Base-by-base conservation (phyloP, 35 echinoderm and acorn worm genomes). In the Apostichopus japonicus region DNA sequence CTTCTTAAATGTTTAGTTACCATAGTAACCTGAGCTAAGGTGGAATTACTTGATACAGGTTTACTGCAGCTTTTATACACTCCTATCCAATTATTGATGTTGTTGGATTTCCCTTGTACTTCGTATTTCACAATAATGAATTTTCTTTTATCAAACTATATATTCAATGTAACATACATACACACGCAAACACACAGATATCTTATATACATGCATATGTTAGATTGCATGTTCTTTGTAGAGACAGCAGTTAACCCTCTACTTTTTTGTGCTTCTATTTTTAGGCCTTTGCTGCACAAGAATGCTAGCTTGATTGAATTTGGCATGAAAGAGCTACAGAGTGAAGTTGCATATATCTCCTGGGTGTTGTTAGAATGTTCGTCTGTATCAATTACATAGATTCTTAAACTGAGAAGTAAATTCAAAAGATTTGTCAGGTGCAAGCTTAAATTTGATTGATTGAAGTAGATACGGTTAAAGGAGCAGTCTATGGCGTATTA, bases 341-440 rank as follows among this genome's bases (percentile, higher is more conserved):
- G 11, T 19, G 63, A 67, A 67, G 11, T 15, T 67, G 63, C 63
- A 15, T 19, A 67, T 67, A 67, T 67, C 63, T 67, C 63, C 63
- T 67, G 63, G 63, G 63, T 67, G 63, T 67, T 67, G 33, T 44
- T 44, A 44, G 33, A 44, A 67, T 19, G 63, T 67, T 67, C 63
- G 11, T 67, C 63, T 11, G 63, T 67, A 67, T 67, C 19, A 67
- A 67, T 67, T 67, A 67, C 63, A 19, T 67, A 67, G 11, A 67
- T 67, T 67, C 63, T 67, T 67, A 67, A 67, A 8, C 63, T 67
- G 19, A 19, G 63, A 67, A 67, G 19, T 19, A 11, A 67, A 15
- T 67, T 67, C 63, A 67, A 67, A 67, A 67, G 63, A 67, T 44
- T 67, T 67, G 63, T 67, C 63, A 67, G 63, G 63, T 67, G 63